Base-by-base conservation (phyloP, 1,140 invertebrate species). In the Drosophila insularis region DNA sequence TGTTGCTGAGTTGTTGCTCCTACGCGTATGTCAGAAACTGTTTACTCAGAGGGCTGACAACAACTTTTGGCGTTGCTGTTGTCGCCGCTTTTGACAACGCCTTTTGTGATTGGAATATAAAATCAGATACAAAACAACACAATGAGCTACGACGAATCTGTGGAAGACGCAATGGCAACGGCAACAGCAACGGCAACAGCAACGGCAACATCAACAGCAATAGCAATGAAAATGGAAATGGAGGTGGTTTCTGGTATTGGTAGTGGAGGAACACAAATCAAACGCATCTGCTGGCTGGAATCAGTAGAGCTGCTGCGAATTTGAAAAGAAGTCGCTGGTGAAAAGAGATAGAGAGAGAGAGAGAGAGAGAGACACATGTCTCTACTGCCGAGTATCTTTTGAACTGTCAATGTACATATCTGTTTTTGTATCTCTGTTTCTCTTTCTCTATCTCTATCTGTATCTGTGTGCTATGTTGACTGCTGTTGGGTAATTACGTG, bases 71-170 rank as follows among this genome's bases (percentile, higher is more conserved):
- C 74, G 71, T 82, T 80, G 80, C 80, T 78, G 84, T 89, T 89
- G 84, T 87, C 84, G 76, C 84, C 78, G 81, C 78, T 68, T 65
- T 78, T 77, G 84, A 89, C 84, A 87, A 89, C 84, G 84, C 77
- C 84, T 89, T 87, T 84, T 89, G 84, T 89, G 84, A 80, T 80
- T 89, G 80, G 84, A 89, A 89, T 89, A 89, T 81, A 72, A 89
- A 89, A 89, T 89, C 74, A 89, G 84, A 72, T 55, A 64, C 69
- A 76, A 71, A 50, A 50, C 43, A 50, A 27, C 54, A 77, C 63
- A 75, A 67, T 69, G 69, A 71, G 63, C 55, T 56, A 67, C 35
- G 62, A 40, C 63, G 50, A 87, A 76, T 79, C 79, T 87, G 75
- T 79, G 67, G 53, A 72, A 84, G 80, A 79, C 75, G 68, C 23